Percentiles rank a stretch among this genome's conserved stretches.
Conservation (phyloP, 2,113 vertebrate genomes). For the Physeter macrocephalus region DNA sequence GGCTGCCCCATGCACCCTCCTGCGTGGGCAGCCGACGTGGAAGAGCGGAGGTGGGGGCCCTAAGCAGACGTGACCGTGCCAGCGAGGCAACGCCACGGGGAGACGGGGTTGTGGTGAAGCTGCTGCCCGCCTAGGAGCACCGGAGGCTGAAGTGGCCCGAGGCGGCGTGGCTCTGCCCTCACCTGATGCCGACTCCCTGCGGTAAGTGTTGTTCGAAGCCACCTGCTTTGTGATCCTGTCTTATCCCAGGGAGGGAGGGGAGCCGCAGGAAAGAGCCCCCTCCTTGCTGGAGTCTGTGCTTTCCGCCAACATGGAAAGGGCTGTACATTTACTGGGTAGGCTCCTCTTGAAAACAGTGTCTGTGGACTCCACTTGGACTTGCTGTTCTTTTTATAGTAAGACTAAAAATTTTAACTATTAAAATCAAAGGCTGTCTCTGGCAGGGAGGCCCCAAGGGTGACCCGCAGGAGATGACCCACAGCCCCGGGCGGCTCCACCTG, state of each 20-base stretch:
- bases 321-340: neutral
- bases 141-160: neutral
- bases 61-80: neutral
- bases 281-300: neutral
- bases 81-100: fast-evolving
- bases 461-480: neutral
- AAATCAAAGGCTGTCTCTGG: neutral
- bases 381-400: neutral
- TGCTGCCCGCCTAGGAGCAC: neutral
- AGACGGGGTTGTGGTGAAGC: neutral
- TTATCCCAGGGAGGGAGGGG: too few relatives aligned
- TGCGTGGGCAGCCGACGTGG: neutral
- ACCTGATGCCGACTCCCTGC: too few relatives aligned
- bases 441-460: too few relatives aligned
- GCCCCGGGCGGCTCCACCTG: neutral
- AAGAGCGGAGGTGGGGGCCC: neutral
- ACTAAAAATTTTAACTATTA: neutral
- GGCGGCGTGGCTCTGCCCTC: neutral
- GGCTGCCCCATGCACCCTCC: too few relatives aligned
- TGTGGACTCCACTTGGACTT: neutral
- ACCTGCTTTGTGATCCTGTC: neutral
- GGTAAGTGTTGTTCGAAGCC: neutral
- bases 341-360: neutral
- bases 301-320: neutral
- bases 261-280: neutral